Evolutionary conservation across 2,113 vertebrate species (phyloP), one percentile per base, ranked within the genome.

Genomic region (Vireo altiloquus): DNA sequence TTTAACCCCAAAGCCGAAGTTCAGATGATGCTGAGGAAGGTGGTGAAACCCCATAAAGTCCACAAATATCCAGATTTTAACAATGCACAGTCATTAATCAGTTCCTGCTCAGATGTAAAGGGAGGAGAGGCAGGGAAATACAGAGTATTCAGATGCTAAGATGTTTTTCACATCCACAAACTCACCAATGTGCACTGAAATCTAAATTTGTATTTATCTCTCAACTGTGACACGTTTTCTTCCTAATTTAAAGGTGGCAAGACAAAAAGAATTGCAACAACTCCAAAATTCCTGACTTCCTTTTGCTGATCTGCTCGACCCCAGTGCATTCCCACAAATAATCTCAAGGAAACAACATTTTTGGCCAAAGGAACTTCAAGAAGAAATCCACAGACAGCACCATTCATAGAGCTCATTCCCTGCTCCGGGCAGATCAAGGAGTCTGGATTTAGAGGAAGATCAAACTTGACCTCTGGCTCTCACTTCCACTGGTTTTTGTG

Each of bases 381-480:
- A 40, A 79, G 66, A 30, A 86, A 53, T 6, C 49, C 65, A 52
- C 4, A 59, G 65, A 9, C 7, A 3, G 78, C 44, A 85, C 84
- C 79, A 54, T 77, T 80, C 59, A 46, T 7, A 49, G 31, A 69
- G 82, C 53, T 64, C 40, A n/a, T 16, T 61, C 81, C 85, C 49
- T 16, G 90, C 78, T 66, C 75, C 0, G 0, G 59, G n/a, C 60
- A 90, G 46, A 94, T 80, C 63, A 80, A 88, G 82, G 79, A 47
- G 25, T 4, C 18, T 57, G 37, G 75, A 61, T 61, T 90, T 3
- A 60, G 28, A 63, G 54, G 59, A 42, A 90, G 82, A 92, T 93
- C 94, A 86, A 53, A 83, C 90, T 7, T 46, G 79, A 94, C 85
- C 92, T 80, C 82, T 88, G 79, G 54, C 66, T 92, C 79, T 35